A percentile compares a stretch with the other conserved stretches of the same genome.
These are phyloP conservation scores for Myripristis murdjan DNA, from an alignment of 2,797 vertebrate genomes.

Conservation along the genomic window DNA sequence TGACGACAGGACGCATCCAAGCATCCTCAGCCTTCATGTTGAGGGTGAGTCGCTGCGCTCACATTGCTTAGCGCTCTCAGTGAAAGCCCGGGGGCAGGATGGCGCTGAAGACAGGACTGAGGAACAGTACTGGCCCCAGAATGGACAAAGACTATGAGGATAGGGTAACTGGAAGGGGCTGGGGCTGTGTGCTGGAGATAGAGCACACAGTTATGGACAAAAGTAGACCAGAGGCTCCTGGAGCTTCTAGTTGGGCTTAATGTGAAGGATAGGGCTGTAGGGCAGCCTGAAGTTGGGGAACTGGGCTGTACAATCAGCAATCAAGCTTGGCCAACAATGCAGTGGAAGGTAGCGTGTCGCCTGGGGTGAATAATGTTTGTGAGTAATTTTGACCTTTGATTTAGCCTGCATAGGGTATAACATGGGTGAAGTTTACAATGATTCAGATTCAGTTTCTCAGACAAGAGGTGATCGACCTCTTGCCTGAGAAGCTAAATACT, in stretches of 20 bases:
- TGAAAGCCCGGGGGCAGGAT: constrained; percentile 44
- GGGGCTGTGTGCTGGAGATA: constrained; percentile 22
- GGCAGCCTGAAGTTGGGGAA: constrained; percentile 7
- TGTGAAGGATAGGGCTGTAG: constrained; percentile 16
- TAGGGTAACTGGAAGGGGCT: constrained; percentile 13
- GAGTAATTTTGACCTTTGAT: too few species aligned
- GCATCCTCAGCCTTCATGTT: constrained; percentile 69
- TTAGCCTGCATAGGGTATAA: too few species aligned
- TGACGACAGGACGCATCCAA: constrained; percentile 77
- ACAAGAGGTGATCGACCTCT: too few species aligned
- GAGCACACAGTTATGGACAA: constrained; percentile 28
- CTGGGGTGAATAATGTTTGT: neutral
- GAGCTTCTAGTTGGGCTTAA: constrained; percentile 34
- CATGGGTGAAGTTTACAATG: too few species aligned
- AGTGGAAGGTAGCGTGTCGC: neutral
- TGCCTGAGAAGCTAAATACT: too few species aligned
- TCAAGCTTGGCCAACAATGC: neutral
- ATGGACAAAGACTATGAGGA: constrained; percentile 44
- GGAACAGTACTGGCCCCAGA: constrained; percentile 52
- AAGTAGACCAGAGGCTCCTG: constrained; percentile 41
- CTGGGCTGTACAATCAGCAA: constrained; percentile 14
- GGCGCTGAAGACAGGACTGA: constrained; percentile 30
- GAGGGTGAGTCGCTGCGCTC: constrained; percentile 60
- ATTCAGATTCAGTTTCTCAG: too few species aligned
- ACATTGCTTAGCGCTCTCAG: constrained; percentile 53